Evolutionary conservation across 2,888 invertebrate genomes (phyloP).

Genomic region (Seladonia tumulorum): DNA sequence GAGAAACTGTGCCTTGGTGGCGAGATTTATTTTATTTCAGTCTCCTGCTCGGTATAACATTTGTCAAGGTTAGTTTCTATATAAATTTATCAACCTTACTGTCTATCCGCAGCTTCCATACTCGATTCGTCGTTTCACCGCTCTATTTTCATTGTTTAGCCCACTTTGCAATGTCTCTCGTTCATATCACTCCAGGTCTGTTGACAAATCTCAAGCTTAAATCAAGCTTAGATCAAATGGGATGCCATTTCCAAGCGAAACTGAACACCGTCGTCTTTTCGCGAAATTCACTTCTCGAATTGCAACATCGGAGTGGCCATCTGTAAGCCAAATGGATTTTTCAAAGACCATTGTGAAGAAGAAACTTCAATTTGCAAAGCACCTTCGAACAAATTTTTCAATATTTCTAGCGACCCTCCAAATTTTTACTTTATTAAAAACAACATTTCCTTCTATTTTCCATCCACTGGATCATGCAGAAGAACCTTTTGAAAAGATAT

Average conservation of each 20-base stretch:
- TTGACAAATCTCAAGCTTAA: background rate
- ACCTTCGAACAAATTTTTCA: background rate
- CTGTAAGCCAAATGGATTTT: background rate
- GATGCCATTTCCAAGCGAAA: background rate
- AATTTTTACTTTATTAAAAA: too few species aligned
- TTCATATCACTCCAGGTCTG: background rate
- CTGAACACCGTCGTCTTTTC: background rate
- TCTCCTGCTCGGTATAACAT: background rate
- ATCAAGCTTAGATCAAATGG: background rate
- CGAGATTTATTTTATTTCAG: background rate
- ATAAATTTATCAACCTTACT: background rate
- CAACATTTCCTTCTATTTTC: background rate
- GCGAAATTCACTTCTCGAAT: background rate
- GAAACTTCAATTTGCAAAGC: background rate
- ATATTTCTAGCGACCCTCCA: background rate
- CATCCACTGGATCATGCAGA: too few species aligned
- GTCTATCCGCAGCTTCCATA: background rate
- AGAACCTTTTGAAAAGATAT: too few species aligned
- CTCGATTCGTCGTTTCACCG: background rate
- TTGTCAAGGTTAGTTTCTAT: background rate
- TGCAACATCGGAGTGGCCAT: background rate
- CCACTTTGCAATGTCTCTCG: background rate
- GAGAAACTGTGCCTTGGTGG: too few species aligned
- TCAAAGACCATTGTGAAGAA: background rate
- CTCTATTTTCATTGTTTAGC: conserved; percentile 2